Conservation (phyloP, 53 echinoderm and acorn worm species). For the Echinarachnius parma region DNA sequence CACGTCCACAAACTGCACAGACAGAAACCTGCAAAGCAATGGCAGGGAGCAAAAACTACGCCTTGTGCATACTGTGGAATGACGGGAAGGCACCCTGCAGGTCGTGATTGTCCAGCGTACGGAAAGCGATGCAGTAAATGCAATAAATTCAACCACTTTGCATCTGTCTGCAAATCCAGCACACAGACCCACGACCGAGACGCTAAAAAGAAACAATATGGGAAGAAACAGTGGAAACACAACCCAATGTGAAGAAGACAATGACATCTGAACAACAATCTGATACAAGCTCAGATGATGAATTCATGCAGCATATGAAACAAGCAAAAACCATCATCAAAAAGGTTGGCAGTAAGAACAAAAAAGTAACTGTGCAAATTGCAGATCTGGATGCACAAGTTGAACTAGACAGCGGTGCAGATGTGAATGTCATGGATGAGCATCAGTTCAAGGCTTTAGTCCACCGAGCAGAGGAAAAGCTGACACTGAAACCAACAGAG, state of each 20-base stretch:
- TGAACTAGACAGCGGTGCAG: slow-evolving; percentile 51
- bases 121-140: no score
- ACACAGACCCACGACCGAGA: no score
- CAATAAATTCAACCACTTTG: no score
- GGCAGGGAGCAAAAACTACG: background rate
- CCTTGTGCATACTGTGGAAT: slow-evolving; percentile 22
- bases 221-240: no score
- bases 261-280: no score
- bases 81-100: no score
- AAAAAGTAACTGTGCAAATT: slow-evolving; percentile 17
- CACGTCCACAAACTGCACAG: background rate
- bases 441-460: slow-evolving; percentile 50
- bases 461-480: slow-evolving; percentile 23
- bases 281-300: slow-evolving; percentile 23
- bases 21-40: no score
- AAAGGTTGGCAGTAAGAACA: slow-evolving; percentile 1
- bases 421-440: slow-evolving; percentile 57
- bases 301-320: slow-evolving; percentile 14
- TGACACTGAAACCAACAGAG: slow-evolving; percentile 14
- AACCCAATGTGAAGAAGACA: no score
- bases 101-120: no score
- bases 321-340: background rate
- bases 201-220: no score
- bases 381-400: slow-evolving; percentile 33
- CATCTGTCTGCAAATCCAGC: no score